phyloP scores from a whole-genome alignment of 2,888 invertebrate genomes.

The Parascotia fuliginaria region DNA sequence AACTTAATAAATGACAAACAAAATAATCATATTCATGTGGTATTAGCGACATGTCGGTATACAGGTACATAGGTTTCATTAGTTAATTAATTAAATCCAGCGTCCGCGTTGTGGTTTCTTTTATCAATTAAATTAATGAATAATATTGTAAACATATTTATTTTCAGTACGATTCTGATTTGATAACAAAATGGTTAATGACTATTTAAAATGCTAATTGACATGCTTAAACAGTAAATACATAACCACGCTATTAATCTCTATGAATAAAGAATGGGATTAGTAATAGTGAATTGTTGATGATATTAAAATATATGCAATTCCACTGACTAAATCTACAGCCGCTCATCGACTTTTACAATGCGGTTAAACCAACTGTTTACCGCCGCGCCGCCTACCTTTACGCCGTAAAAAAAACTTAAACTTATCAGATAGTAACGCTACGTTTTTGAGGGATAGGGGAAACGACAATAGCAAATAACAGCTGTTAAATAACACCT shows the following conservation, averaged over 20 bases:
- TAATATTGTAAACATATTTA: slow-evolving; percentile 8
- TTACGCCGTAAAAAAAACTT: no score
- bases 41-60: not conserved
- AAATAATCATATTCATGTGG: not conserved
- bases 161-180: not conserved
- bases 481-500: slow-evolving; percentile 72
- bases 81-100: not conserved
- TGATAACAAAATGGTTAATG: not conserved
- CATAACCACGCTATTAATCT: no score
- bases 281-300: no score
- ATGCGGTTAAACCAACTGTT: no score
- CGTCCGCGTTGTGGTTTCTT: not conserved
- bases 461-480: slow-evolving; percentile 25
- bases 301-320: no score
- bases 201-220: slow-evolving; percentile 1
- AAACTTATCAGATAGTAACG: no score
- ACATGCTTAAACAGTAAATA: not conserved
- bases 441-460: slow-evolving; percentile 7
- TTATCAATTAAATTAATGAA: slow-evolving; percentile 19
- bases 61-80: not conserved
- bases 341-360: no score
- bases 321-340: no score
- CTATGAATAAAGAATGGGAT: no score
- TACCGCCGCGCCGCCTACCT: no score
- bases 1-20: not conserved